Conservation (phyloP, 2,113 vertebrate genomes). For the Hippopotamus amphibius region DNA sequence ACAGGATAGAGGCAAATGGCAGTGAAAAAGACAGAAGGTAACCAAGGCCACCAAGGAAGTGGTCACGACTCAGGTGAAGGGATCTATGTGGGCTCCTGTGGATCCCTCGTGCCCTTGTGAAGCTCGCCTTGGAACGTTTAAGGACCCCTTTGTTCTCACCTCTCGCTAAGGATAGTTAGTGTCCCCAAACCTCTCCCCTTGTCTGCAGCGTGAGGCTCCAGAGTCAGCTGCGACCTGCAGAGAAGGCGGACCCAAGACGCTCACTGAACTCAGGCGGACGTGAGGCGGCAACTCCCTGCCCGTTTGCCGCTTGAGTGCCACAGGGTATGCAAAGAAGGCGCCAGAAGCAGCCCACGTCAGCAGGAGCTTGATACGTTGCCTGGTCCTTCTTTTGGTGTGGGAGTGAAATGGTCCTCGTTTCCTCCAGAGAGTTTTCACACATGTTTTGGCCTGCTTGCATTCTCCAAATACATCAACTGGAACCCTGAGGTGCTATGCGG, state of each 20-base stretch:
- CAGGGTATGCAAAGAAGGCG: not conserved
- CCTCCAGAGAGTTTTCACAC: conserved; percentile 22
- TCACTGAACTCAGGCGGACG: not conserved
- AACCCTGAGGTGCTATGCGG: conserved; percentile 17
- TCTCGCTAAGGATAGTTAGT: not conserved
- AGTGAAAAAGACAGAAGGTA: not conserved
- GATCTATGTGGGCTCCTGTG: too few species aligned
- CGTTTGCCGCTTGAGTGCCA: not conserved
- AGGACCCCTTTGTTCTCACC: not conserved
- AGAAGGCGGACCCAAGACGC: not conserved
- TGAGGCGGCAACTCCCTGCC: not conserved
- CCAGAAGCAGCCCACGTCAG: not conserved
- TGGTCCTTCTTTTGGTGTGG: not conserved
- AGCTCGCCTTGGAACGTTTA: not conserved
- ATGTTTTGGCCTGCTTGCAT: conserved; percentile 51
- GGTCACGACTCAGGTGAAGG: not conserved
- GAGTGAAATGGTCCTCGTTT: not conserved
- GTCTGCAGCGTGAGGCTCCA: not conserved
- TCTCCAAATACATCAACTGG: conserved; percentile 51
- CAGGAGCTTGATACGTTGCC: not conserved
- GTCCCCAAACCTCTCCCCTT: not conserved
- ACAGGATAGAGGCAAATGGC: not conserved
- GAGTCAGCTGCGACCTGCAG: not conserved
- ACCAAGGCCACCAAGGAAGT: not conserved
- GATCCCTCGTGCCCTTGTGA: rapidly evolving